Percentiles rank a stretch among this genome's conserved stretches.
phyloP scores from a whole-genome alignment of 2,113 vertebrate genomes.

The Ceyx melanurus region DNA sequence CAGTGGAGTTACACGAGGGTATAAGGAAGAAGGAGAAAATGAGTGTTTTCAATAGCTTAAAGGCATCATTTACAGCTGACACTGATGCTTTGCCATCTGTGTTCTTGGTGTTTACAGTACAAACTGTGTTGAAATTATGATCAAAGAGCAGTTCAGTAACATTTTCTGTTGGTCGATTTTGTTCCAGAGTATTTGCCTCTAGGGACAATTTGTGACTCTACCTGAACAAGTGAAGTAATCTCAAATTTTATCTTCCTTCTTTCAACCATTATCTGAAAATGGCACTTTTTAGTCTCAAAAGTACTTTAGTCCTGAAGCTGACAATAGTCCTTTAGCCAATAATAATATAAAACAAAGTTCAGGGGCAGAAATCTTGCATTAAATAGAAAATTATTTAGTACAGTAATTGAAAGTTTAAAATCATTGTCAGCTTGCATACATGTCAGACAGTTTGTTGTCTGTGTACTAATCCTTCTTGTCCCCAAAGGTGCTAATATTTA shows the following conservation, averaged over 20 bases:
- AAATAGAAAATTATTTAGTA: constrained; percentile 55
- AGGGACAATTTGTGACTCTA: background rate
- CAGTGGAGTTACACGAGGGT: background rate
- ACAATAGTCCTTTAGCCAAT: background rate
- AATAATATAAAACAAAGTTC: constrained; percentile 39
- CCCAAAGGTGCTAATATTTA: background rate
- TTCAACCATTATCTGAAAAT: constrained; percentile 3
- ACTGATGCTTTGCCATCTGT: constrained; percentile 24
- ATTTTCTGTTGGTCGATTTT: background rate
- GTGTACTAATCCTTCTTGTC: background rate
- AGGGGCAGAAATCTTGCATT: background rate
- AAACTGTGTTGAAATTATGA: background rate
- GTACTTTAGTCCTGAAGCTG: background rate
- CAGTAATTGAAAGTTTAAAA: constrained; percentile 44
- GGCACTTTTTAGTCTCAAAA: constrained; percentile 27
- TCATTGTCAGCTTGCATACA: constrained; percentile 29
- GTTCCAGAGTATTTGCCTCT: background rate
- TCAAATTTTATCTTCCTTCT: constrained; percentile 14
- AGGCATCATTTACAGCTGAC: background rate
- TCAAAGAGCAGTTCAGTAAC: background rate
- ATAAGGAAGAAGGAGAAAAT: background rate
- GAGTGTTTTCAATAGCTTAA: background rate
- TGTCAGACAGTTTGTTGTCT: constrained; percentile 43
- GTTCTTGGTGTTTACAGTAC: constrained; percentile 13
- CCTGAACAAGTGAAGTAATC: background rate